Base-by-base conservation (phyloP, 2,113 vertebrate species). In the Hippocampus guttulatus region DNA sequence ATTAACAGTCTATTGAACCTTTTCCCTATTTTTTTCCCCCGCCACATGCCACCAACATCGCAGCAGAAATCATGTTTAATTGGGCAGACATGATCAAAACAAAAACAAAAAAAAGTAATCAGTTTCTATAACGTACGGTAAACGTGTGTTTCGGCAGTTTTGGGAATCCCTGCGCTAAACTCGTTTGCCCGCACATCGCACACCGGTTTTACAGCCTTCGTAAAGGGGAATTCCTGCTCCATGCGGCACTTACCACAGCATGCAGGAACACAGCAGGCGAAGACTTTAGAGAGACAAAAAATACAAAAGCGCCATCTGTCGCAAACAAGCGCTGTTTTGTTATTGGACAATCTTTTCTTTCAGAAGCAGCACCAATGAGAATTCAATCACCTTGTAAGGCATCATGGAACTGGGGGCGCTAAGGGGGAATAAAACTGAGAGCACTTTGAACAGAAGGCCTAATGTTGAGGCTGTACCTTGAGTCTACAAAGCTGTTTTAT, bases 241-340 rank as follows among this genome's bases (percentile, higher is more conserved):
- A 33, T 45, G 63, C 18, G 18, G 38, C 73, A 61, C 72, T 64
- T 9, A 45, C 23, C 23, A 21, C 62, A 27, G 25, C 55, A 23
- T 23, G 52, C 7, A 58, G 52, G 73, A 70, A 49, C 73, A 67
- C 71, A 41, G 63, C 67, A 45, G 49, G 18, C 30, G 54, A 55
- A 49, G 51, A 75, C n/a, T 70, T 54, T 41, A 52, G 47, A 64
- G 62, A 64, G 33, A 23, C 21, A 45, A 41, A 64, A 64, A n/a
- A 66, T 23, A 74, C 47, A 65, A 52, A 78, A 71, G 43, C 5
- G 67, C 45, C 45, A 60, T 64, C 76, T 81, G 69, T 80, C 38
- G 69, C 68, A 49, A 67, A 62, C 23, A 66, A 66, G 73, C 45
- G 52, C 63, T 60, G 73, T n/a, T 72, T 6, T 71, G 68, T 70